Evolutionary conservation across 2,113 vertebrate genomes (phyloP).

Genomic region (Callorhinus ursinus): DNA sequence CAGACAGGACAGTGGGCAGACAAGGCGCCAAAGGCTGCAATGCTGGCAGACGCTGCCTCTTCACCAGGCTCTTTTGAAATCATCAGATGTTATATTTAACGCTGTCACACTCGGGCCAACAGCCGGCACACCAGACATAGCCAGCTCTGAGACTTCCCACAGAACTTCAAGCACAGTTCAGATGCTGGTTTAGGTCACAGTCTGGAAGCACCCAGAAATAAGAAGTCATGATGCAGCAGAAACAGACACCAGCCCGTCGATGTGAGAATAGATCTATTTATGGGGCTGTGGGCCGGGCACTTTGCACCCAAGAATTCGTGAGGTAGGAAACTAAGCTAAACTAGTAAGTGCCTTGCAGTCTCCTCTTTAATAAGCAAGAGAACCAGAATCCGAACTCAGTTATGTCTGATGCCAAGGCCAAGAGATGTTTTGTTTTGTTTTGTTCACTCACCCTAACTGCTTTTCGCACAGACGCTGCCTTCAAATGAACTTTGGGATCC

Average conservation of each 20-base stretch:
- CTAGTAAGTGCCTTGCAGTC: background rate
- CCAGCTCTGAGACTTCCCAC: background rate
- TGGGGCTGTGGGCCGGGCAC: accelerated
- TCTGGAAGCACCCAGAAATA: background rate
- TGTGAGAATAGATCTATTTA: background rate
- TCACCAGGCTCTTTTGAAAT: background rate
- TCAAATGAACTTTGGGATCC: background rate
- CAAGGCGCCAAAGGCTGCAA: accelerated
- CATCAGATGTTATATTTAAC: conserved; percentile 18
- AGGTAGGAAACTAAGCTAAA: background rate
- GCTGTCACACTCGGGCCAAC: background rate
- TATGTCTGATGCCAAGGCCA: accelerated
- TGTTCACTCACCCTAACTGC: background rate
- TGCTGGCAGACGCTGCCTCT: background rate
- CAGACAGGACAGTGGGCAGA: background rate
- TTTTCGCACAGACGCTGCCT: background rate
- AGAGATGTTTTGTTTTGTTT: background rate
- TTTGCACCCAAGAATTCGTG: background rate
- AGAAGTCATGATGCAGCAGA: background rate
- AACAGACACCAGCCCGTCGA: accelerated
- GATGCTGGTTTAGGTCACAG: background rate
- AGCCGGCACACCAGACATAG: background rate
- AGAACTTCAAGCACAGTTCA: background rate
- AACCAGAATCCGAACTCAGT: accelerated
- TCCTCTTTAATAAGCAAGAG: background rate